These are phyloP conservation scores for Trachythela sp. DNA, from an alignment of 64 coral and sea anemone genomes.

Conservation along the genomic window DNA sequence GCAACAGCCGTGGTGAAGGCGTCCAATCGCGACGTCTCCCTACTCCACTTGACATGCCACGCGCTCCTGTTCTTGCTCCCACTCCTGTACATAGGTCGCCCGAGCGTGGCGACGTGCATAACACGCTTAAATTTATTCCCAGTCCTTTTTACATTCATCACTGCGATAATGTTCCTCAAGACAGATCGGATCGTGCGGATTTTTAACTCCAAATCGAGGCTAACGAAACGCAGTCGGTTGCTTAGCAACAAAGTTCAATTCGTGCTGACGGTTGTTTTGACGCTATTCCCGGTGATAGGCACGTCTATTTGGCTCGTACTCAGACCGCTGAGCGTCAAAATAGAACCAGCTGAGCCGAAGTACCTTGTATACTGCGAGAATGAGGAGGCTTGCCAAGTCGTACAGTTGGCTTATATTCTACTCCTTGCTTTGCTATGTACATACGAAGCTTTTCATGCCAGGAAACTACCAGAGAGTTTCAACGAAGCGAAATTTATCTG, in stretches of 20 bases:
- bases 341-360: background rate
- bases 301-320: conserved; percentile 65
- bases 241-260: conserved; percentile 85
- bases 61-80: conserved; percentile 59
- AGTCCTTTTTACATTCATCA: conserved; percentile 68
- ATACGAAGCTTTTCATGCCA: conserved; percentile 77
- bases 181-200: conserved; percentile 91
- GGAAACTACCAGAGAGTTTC: conserved; percentile 86
- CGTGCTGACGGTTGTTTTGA: conserved; percentile 53
- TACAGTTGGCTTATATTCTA: conserved; percentile 59
- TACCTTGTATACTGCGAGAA: conserved; percentile 48
- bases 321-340: conserved; percentile 39
- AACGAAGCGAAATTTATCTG: conserved; percentile 96
- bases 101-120: conserved; percentile 48
- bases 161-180: conserved; percentile 78
- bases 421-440: conserved; percentile 73
- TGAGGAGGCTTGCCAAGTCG: conserved; percentile 47
- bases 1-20: conserved; percentile 84
- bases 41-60: conserved; percentile 61
- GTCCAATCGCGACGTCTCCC: conserved; percentile 81
- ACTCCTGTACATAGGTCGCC: conserved; percentile 54
- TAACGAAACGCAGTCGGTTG: conserved; percentile 64
- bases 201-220: conserved; percentile 65
- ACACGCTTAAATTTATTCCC: conserved; percentile 56
- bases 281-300: conserved; percentile 51